phyloP scores from a whole-genome alignment of 2,113 vertebrate genomes.

The Glaucidium brasilianum region DNA sequence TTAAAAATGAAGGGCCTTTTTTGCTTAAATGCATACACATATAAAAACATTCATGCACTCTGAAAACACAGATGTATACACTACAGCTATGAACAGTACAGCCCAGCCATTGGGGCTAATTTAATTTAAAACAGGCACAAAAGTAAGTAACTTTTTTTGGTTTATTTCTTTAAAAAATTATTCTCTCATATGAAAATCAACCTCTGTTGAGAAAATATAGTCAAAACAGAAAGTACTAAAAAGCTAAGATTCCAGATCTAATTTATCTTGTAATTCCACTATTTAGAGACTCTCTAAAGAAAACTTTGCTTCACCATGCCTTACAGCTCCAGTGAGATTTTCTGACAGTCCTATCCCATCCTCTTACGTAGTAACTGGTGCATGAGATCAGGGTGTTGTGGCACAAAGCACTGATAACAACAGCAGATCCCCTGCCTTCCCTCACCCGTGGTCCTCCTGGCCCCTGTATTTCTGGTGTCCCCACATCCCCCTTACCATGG shows the following conservation, averaged over 20 bases:
- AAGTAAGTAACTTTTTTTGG: background rate
- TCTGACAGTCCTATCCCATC: background rate
- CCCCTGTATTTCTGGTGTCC: fast-evolving
- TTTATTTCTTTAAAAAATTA: background rate
- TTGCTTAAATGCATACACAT: fast-evolving
- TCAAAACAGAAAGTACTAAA: background rate
- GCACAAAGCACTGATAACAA: background rate
- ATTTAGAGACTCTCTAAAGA: background rate
- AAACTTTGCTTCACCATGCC: background rate
- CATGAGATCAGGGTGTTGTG: background rate
- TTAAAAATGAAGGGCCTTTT: background rate
- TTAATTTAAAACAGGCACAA: background rate
- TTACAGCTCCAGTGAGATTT: background rate
- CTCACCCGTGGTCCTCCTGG: fast-evolving
- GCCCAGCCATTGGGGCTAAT: background rate
- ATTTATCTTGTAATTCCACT: background rate
- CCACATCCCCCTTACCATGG: conserved; percentile 51
- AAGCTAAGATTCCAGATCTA: background rate
- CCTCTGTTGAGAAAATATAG: background rate
- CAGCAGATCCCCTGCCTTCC: background rate
- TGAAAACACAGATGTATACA: background rate
- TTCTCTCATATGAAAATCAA: background rate
- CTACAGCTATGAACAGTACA: background rate
- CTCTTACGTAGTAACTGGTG: fast-evolving
- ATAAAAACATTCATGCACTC: background rate